Percentiles rank a stretch among this genome's conserved stretches.
phyloP scores from a whole-genome alignment of 23 tunicate genomes.

The Corella eumyota region DNA sequence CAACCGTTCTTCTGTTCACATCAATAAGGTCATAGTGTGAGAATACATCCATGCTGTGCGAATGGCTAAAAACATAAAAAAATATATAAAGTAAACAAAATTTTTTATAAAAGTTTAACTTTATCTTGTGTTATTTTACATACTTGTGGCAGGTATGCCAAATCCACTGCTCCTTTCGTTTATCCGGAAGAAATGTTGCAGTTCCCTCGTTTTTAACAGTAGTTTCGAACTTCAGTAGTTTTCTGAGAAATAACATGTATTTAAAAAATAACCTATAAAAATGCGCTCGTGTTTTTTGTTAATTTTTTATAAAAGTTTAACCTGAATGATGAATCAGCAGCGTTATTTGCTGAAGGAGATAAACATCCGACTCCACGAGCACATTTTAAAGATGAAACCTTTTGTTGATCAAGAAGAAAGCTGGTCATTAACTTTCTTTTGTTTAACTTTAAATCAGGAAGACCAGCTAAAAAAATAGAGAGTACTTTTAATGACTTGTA shows the following conservation, averaged over 20 bases:
- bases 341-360: conserved; percentile 15
- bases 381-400: conserved; percentile 15
- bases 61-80: conserved; percentile 44
- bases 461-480: conserved; percentile 3
- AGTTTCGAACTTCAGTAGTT: conserved; percentile 67
- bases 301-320: neutral
- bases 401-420: conserved; percentile 27
- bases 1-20: conserved; percentile 12
- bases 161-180: conserved; percentile 34
- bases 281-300: neutral
- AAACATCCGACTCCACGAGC: conserved; percentile 57
- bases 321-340: conserved; percentile 1
- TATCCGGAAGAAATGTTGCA: conserved; percentile 60
- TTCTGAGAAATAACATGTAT: conserved; percentile 28
- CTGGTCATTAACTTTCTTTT: conserved; percentile 17
- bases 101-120: neutral
- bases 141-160: conserved; percentile 94
- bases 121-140: neutral
- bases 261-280: no score
- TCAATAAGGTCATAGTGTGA: conserved; percentile 61
- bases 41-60: conserved; percentile 93
- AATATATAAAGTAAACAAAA: no score
- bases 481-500: no score
- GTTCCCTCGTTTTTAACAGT: conserved; percentile 71
- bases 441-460: conserved; percentile 51